Evolutionary conservation across 2,888 invertebrate genomes (phyloP), one percentile per base, ranked within the genome.

Genomic region (Acanthosepion pharaonis): DNA sequence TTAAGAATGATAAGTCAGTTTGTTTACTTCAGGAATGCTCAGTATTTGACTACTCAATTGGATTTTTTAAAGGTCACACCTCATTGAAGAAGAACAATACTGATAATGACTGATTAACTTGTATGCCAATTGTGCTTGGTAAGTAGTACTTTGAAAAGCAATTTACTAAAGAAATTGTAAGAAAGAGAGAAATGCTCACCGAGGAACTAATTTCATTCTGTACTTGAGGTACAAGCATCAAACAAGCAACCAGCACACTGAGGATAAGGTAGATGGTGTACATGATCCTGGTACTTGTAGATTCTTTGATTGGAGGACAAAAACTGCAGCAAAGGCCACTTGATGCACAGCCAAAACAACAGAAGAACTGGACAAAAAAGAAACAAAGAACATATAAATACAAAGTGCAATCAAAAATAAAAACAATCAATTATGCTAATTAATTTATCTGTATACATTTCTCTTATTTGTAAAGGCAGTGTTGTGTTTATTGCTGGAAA

Each of bases 281-380:
- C 97, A 97, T 97, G 42, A 97, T 95, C 20, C 98, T 96, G 28
- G 97, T 97, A 28, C 97, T 97, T 42, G 97, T 97, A 0, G 97
- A 97, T 95, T 97, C 97, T 94, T 97, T 97, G 94, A 97, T 96
- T 33, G 96, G 96, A 9, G 97, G 97, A 23, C 97, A 97, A 53
- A 96, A 96, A 20, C 96, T 95, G 95, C 97, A 97, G 95, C 97
- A 97, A 48, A 97, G 96, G 8, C 97, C 97, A 96, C 97, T 97
- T 42, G 97, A 96, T 59, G 97, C 96, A 49, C 97, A 97, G 15
- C 97, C 97, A 96, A 97, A 97, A 95, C 97, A 97, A 95, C 97
- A 97, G 28, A 96, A 96, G 95, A 97, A 95, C 97, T 97, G 96
- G 28, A 97, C 95, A 94, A 94, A 94, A 53, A 94, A 42, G 49